phyloP scores from a whole-genome alignment of 2,888 invertebrate species.

The Biston betularia region DNA sequence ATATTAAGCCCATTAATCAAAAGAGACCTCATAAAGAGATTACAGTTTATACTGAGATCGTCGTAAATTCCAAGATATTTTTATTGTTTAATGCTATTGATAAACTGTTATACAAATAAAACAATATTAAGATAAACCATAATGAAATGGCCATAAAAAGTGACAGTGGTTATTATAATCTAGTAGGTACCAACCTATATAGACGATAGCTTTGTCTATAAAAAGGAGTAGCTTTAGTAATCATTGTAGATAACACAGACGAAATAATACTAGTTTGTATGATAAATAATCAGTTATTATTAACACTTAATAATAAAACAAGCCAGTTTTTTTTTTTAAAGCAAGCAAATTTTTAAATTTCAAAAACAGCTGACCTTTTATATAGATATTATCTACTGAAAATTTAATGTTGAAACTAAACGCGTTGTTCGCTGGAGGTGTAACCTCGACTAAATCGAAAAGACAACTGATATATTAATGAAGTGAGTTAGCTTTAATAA shows the following conservation, averaged over 20 bases:
- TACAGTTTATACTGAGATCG: constrained; percentile 11
- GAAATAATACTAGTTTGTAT: background rate
- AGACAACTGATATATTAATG: constrained; percentile 57
- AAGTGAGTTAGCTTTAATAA: background rate
- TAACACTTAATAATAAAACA: constrained; percentile 15
- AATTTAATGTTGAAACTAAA: constrained; percentile 1
- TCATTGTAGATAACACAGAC: background rate
- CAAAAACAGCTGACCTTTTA: constrained; percentile 36
- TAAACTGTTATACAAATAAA: constrained; percentile 26
- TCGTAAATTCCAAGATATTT: constrained; percentile 24
- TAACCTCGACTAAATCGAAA: constrained; percentile 57
- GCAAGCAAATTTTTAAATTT: background rate
- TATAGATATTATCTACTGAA: constrained; percentile 17
- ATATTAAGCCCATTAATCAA: constrained; percentile 26
- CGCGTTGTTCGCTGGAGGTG: constrained; percentile 43
- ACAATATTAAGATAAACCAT: constrained; percentile 21
- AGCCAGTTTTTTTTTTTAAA: too few relatives aligned
- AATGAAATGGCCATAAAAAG: constrained; percentile 20
- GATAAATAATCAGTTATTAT: background rate
- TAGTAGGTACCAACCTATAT: background rate
- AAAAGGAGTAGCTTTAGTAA: background rate
- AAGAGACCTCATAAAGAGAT: constrained; percentile 30
- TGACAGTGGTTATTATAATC: background rate
- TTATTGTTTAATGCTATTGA: constrained; percentile 25
- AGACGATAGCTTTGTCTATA: background rate